Conservation (phyloP, 2,797 vertebrate species). For the Gephyroberyx darwinii region DNA sequence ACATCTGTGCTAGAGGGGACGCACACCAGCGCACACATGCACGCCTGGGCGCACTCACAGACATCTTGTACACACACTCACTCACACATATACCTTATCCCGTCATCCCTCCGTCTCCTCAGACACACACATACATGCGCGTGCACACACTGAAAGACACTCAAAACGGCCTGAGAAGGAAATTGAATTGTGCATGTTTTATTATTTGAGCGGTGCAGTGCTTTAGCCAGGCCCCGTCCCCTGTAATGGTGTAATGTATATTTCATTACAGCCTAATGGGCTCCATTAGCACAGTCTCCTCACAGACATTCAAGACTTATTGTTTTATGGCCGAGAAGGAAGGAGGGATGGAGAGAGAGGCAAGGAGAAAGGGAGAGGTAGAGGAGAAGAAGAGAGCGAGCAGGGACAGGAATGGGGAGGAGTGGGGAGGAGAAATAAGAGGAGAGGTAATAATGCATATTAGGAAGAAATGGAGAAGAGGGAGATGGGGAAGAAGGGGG, state of each 20-base stretch:
- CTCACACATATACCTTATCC: slow-evolving; percentile 49
- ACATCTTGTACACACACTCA: neutral
- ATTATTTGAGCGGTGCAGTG: slow-evolving; percentile 85
- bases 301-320: slow-evolving; percentile 84
- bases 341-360: slow-evolving; percentile 58
- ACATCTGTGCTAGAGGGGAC: slow-evolving; percentile 65
- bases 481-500: neutral
- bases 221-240: slow-evolving; percentile 81
- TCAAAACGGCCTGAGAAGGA: slow-evolving; percentile 79
- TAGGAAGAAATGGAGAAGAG: slow-evolving; percentile 49
- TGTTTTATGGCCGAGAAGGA: slow-evolving; percentile 79
- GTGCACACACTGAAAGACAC: slow-evolving; percentile 66
- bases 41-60: slow-evolving; percentile 12
- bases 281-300: slow-evolving; percentile 85
- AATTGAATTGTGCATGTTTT: slow-evolving; percentile 90
- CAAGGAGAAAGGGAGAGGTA: slow-evolving; percentile 43
- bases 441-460: slow-evolving; percentile 59
- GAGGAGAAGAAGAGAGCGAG: slow-evolving; percentile 54
- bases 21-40: slow-evolving; percentile 27
- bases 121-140: slow-evolving; percentile 34
- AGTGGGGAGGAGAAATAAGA: slow-evolving; percentile 42
- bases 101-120: slow-evolving; percentile 36
- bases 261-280: slow-evolving; percentile 91
- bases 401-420: slow-evolving; percentile 33
- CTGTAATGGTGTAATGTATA: slow-evolving; percentile 88